A percentile compares a stretch with the other conserved stretches of the same genome.
Conservation (phyloP, 2,113 vertebrate genomes). For the Stictonetta naevosa region DNA sequence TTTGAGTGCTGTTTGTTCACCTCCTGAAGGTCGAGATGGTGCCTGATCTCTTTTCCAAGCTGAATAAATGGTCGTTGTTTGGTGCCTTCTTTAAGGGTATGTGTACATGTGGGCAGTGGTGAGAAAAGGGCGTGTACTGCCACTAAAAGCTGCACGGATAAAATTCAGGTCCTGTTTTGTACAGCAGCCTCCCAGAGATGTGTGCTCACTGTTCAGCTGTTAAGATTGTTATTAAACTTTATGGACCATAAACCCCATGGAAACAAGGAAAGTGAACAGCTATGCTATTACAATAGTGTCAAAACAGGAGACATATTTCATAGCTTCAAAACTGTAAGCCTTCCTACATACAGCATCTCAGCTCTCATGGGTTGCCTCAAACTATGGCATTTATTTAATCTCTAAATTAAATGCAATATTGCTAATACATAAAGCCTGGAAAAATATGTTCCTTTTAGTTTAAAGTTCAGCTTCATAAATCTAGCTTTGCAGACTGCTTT, state of each 20-base stretch:
- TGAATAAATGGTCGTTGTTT: background rate
- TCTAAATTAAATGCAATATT: slow-evolving; percentile 49
- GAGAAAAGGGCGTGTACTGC: background rate
- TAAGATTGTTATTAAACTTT: slow-evolving; percentile 86
- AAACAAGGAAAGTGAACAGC: slow-evolving; percentile 80
- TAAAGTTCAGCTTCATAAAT: slow-evolving; percentile 55
- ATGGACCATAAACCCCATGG: slow-evolving; percentile 83
- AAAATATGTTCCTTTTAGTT: slow-evolving; percentile 47
- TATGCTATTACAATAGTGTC: slow-evolving; percentile 77
- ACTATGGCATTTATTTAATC: slow-evolving; percentile 48
- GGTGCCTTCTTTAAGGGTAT: background rate
- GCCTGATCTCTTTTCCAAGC: background rate
- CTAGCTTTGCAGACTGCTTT: background rate
- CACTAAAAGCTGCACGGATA: slow-evolving; percentile 2
- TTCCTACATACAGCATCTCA: background rate
- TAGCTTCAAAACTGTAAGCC: slow-evolving; percentile 55
- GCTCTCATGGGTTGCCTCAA: slow-evolving; percentile 31
- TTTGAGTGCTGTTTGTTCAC: background rate
- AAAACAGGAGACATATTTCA: slow-evolving; percentile 78
- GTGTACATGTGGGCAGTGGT: background rate
- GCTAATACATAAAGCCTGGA: slow-evolving; percentile 46
- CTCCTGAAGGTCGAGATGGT: background rate
- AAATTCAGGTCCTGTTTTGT: slow-evolving; percentile 60
- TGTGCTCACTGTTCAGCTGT: slow-evolving; percentile 77
- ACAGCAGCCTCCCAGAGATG: slow-evolving; percentile 61